phyloP scores from a whole-genome alignment of 2,113 vertebrate genomes.

The Phylloscopus trochiloides region DNA sequence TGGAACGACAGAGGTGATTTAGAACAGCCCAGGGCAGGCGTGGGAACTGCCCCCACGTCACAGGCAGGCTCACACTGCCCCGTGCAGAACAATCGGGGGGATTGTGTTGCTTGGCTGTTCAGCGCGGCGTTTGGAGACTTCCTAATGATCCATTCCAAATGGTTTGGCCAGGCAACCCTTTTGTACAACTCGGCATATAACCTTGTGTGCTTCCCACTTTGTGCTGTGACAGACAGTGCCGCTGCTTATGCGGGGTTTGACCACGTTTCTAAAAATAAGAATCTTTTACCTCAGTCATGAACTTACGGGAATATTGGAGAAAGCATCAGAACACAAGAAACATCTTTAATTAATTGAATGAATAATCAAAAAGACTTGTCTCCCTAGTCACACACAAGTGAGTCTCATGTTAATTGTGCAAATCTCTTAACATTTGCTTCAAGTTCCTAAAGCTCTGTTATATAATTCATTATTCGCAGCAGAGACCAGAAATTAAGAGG shows the following conservation, averaged over 20 bases:
- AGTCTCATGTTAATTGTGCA: constrained; percentile 5
- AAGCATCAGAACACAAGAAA: neutral
- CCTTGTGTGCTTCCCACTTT: neutral
- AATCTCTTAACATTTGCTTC: neutral
- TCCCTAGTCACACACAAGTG: neutral
- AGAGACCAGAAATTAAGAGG: neutral
- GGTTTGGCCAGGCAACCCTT: neutral
- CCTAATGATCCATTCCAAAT: constrained; percentile 36
- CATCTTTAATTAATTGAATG: neutral
- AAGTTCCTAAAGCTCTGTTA: constrained; percentile 13
- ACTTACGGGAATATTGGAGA: neutral
- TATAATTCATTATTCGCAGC: constrained; percentile 3
- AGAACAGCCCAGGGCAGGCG: neutral
- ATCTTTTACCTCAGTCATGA: neutral
- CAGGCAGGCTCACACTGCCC: neutral
- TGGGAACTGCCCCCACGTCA: constrained; percentile 42
- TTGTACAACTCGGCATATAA: neutral
- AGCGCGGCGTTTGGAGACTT: neutral
- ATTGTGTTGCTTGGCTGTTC: constrained; percentile 19
- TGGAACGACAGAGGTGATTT: neutral
- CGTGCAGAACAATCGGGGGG: neutral
- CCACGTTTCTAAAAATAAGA: neutral
- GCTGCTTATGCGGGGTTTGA: accelerated
- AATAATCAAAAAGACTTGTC: neutral
- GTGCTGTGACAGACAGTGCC: neutral